These are phyloP conservation scores for Drosophila dunni DNA, from an alignment of 1,140 invertebrate species.

Conservation along the genomic window DNA sequence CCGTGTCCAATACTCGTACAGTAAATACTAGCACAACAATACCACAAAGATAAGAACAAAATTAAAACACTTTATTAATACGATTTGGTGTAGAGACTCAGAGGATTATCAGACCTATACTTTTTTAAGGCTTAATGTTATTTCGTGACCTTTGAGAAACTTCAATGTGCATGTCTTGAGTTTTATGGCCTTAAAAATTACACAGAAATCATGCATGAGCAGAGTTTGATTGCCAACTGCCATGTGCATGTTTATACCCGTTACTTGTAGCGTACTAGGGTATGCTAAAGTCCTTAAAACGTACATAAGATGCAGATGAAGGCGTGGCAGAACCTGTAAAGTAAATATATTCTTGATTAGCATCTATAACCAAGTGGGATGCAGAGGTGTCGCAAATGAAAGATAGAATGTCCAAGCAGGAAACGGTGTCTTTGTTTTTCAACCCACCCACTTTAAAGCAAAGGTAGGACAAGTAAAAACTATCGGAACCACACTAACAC, in stretches of 20 bases:
- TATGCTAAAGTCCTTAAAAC: too few species aligned
- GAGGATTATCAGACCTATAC: conserved; percentile 1
- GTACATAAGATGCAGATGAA: too few species aligned
- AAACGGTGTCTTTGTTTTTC: too few species aligned
- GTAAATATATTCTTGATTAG: background rate
- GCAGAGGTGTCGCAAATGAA: too few species aligned
- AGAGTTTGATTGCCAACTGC: conserved; percentile 5
- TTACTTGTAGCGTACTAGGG: too few species aligned
- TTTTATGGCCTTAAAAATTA: conserved; percentile 19
- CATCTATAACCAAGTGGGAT: too few species aligned
- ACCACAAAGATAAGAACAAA: conserved; percentile 15
- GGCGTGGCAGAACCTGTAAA: too few species aligned
- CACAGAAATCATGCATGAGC: conserved; percentile 20
- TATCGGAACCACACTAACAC: too few species aligned
- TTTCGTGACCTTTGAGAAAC: background rate
- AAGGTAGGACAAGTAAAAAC: too few species aligned
- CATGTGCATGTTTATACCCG: conserved; percentile 16
- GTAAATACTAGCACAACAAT: background rate
- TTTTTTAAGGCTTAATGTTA: background rate
- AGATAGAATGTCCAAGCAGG: too few species aligned
- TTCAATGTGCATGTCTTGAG: conserved; percentile 29
- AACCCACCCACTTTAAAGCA: too few species aligned
- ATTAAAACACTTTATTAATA: conserved; percentile 55
- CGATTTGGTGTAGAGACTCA: background rate
- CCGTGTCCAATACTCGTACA: too few species aligned